Evolutionary conservation across 2,888 invertebrate species (phyloP).

Genomic region (Mesodorylaimus sp.): DNA sequence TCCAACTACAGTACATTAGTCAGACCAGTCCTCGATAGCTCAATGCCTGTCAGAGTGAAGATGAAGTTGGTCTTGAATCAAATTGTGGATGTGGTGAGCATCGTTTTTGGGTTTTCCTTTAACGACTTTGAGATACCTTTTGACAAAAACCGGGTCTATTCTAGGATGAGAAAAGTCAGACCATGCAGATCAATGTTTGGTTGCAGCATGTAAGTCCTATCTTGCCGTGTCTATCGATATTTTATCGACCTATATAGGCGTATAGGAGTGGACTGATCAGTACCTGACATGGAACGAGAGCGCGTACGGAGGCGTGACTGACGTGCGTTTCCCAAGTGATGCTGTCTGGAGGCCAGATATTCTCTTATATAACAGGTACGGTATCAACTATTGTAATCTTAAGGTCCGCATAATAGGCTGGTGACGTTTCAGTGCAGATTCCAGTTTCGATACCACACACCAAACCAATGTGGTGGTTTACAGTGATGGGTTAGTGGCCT

Average conservation of each 20-base stretch:
- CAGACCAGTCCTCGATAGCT: not conserved
- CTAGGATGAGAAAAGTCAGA: conserved; percentile 99
- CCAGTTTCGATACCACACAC: conserved; percentile 30
- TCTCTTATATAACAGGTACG: conserved; percentile 99
- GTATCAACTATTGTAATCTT: too few species aligned
- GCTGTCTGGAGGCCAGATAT: conserved; percentile 97
- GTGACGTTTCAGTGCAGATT: conserved; percentile 32
- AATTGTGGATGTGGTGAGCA: conserved; percentile 6
- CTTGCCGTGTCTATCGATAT: too few species aligned
- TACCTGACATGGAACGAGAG: conserved; percentile 91
- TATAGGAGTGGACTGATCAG: conserved; percentile 91
- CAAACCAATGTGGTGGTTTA: conserved; percentile 17
- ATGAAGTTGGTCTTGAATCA: conserved; percentile 1
- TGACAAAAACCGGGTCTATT: too few species aligned
- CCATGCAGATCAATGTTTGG: conserved; percentile 94
- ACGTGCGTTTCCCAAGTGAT: conserved; percentile 81
- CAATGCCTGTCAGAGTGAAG: not conserved
- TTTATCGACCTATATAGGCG: too few species aligned
- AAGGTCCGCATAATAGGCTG: too few species aligned
- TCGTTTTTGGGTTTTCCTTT: too few species aligned
- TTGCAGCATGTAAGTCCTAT: conserved; percentile 66
- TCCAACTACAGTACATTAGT: not conserved
- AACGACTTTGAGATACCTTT: too few species aligned
- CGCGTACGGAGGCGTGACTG: conserved; percentile 84
- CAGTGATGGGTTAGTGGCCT: conserved; percentile 9